Conservation (phyloP, 2,888 invertebrate species). For the Seira musarum region DNA sequence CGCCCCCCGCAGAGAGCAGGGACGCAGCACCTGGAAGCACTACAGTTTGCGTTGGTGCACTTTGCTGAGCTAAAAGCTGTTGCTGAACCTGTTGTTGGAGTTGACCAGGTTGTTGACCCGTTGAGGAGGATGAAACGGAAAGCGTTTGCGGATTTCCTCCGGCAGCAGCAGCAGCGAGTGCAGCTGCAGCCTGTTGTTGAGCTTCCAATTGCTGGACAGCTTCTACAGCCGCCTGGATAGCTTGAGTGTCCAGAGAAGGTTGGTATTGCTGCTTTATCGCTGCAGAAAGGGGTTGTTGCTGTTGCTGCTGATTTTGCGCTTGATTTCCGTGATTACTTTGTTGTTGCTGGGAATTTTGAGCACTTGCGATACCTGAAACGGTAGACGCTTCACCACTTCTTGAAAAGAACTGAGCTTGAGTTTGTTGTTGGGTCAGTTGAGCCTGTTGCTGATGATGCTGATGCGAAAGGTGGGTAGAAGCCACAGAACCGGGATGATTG, state of each 20-base stretch:
- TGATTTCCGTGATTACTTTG: constrained; percentile 27
- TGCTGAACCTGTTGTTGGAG: constrained; percentile 26
- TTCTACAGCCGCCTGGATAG: constrained; percentile 56
- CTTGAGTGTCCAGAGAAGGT: constrained; percentile 45
- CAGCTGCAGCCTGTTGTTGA: constrained; percentile 38
- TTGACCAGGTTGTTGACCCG: constrained; percentile 18
- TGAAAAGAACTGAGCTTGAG: constrained; percentile 61
- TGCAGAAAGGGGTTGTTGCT: constrained; percentile 47
- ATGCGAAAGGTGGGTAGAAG: constrained; percentile 32
- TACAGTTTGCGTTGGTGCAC: constrained; percentile 43
- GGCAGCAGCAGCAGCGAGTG: constrained; percentile 13
- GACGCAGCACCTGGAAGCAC: constrained; percentile 44
- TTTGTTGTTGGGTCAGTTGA: constrained; percentile 50
- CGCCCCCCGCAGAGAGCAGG: constrained; percentile 36
- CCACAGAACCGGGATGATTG: no score
- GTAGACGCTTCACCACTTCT: constrained; percentile 63
- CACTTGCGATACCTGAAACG: constrained; percentile 40
- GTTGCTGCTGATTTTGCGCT: constrained; percentile 46
- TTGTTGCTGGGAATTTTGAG: constrained; percentile 45
- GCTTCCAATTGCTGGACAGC: constrained; percentile 55
- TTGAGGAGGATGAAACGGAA: constrained; percentile 37
- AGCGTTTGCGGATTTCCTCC: constrained; percentile 22
- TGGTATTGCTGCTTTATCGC: constrained; percentile 43
- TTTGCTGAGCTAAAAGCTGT: constrained; percentile 25
- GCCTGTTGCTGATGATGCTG: constrained; percentile 41